Base-by-base conservation (phyloP, 2,797 vertebrate species). In the Spheniscus humboldti region DNA sequence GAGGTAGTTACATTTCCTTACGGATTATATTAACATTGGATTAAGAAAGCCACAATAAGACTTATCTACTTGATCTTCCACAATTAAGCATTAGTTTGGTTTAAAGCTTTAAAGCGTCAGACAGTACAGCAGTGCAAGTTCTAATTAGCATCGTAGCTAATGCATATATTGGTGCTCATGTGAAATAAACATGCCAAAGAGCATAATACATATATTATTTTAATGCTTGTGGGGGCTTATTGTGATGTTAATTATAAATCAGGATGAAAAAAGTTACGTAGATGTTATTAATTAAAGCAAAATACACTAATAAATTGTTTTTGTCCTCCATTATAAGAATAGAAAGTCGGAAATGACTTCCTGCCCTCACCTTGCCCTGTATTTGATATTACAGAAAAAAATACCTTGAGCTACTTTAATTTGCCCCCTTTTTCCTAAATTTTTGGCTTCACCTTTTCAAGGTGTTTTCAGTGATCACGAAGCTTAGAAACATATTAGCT, bases 11-110 rank as follows among this genome's bases (percentile, higher is more conserved):
- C 31, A 15, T 91, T 87, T 83, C 69, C 39, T 72, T 53, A 25
- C 6, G 47, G 48, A 75, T 91, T 69, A 50, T 43, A 60, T 82
- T 91, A 88, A 71, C 28, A 17, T 7, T 71, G 73, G 60, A 86
- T 95, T 96, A 83, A 91, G 87, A 79, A 92, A 85, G 16, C 23
- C n/a, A 83, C 67, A 78, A 72, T 86, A 72, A 64, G 47, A 86
- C 62, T 93, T 91, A 84, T 90, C 47, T 64, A 31, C 62, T 76
- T 86, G 57, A 89, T 95, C 86, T 95, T 77, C 79, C 71, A 57
- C 71, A 77, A 80, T 89, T 90, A 92, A 91, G 27, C 19, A 37
- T 94, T 93, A 92, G 50, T 47, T 56, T 94, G 22, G 18, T 93
- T 79, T 91, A 88, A 91, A 90, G 53, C 86, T 79, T 81, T 86